Evolutionary conservation across 1,140 invertebrate genomes (phyloP), one percentile per base, ranked within the genome.

Genomic region (Bilobella aurantiaca): DNA sequence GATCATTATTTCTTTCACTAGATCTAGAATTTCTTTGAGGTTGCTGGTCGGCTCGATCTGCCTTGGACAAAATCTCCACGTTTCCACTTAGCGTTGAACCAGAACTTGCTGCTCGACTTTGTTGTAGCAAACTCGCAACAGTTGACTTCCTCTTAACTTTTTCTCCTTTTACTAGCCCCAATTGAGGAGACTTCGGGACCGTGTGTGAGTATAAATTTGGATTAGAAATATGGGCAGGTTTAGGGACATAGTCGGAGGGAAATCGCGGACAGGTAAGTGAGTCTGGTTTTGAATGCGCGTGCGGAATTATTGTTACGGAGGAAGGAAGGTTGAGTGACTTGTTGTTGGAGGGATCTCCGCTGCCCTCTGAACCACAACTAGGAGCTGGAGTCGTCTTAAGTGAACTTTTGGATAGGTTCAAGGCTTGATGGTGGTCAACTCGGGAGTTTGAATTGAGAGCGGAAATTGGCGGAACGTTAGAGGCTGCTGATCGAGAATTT

Each of bases 51-150:
- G 25, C 14, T 5, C 49, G 49, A 14, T 53, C 49, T 16, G 49
- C 14, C 23, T 53, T 53, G 8, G 49, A 23, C 21, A 53, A 5
- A 16, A 53, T 53, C 21, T 53, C 49, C 5, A 53, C 49, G 25
- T 53, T 53, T 53, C 49, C 49, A 46, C 12, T 25, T 3, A 62
- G 8, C 12, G 12, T 59, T 12, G 14, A 8, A 62, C 37, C 42
- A 5, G 30, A 21, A 27, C 59, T 23, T 37, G n/a, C 59, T 0
- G 88, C 88, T 70, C 89, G 79, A 71, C 87, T 89, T 77, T 91
- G 88, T 0, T 89, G 89, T 27, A 93, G 77, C 30, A 93, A 77
- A 27, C 89, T 91, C 0, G 90, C 90, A 0, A 93, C 90, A 0
- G 90, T 93, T 74, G 92, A 92, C 79, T 93, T 93, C 81, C 92